phyloP scores from a whole-genome alignment of 2,888 invertebrate species.

The Agrilus mali region DNA sequence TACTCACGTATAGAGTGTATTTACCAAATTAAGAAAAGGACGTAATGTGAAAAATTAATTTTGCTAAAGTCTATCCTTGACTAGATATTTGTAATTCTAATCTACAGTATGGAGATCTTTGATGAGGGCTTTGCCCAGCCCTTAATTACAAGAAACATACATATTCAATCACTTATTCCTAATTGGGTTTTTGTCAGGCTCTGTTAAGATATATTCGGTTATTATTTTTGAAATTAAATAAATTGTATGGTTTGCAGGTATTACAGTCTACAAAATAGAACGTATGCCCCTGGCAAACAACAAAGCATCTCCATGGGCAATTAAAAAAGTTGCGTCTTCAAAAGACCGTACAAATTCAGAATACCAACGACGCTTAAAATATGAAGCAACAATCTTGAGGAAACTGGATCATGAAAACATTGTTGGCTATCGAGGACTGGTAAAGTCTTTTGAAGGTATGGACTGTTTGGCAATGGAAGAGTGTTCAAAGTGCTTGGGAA shows the following conservation, averaged over 20 bases:
- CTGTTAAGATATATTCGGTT: no score
- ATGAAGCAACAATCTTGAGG: constrained; percentile 60
- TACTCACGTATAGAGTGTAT: no score
- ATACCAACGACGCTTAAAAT: constrained; percentile 44
- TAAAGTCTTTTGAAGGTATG: constrained; percentile 39
- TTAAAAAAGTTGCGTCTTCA: constrained; percentile 56
- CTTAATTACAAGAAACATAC: no score
- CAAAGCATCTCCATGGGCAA: constrained; percentile 72
- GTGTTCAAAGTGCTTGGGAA: constrained; percentile 57
- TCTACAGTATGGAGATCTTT: background rate
- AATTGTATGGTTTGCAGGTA: constrained; percentile 40
- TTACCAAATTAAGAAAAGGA: no score
- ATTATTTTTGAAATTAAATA: background rate
- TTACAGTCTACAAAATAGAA: constrained; percentile 63
- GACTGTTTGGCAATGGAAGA: constrained; percentile 69
- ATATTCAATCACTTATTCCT: no score
- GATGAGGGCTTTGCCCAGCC: no score
- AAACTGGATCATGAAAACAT: constrained; percentile 68
- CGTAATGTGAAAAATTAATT: no score
- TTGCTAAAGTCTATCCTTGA: no score
- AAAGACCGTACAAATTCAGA: constrained; percentile 32
- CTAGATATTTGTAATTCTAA: background rate
- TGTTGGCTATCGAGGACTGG: constrained; percentile 56
- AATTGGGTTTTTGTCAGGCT: no score
- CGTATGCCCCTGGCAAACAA: constrained; percentile 57